Percentiles rank a stretch among this genome's conserved stretches.
Conservation (phyloP, 30 jellyfish, hydroid and myxozoan genomes). For the Chironex yamaguchii region DNA sequence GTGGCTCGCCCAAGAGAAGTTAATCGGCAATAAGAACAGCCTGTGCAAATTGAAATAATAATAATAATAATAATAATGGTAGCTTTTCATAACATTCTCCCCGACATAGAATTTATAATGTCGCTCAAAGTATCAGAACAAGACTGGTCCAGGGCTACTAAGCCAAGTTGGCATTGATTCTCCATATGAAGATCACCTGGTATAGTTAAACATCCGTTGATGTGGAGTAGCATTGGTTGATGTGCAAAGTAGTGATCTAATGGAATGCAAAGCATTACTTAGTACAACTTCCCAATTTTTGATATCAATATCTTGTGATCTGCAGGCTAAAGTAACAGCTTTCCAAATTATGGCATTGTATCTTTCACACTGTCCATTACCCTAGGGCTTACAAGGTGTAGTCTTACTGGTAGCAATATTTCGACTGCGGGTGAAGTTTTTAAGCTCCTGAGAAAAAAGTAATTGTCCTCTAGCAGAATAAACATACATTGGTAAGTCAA, state of each 20-base stretch:
- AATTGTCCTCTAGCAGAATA: slow-evolving; percentile 33
- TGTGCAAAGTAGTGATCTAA: slow-evolving; percentile 68
- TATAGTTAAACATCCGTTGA: slow-evolving; percentile 32
- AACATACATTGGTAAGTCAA: slow-evolving; percentile 13
- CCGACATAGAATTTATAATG: too few species aligned
- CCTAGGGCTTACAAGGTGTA: slow-evolving; percentile 13
- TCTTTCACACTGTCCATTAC: slow-evolving; percentile 19
- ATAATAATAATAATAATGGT: too few species aligned
- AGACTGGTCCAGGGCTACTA: slow-evolving; percentile 65
- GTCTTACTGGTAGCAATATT: slow-evolving; percentile 31
- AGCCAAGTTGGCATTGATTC: slow-evolving; percentile 61
- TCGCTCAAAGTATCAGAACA: slow-evolving; percentile 20
- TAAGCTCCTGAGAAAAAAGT: not conserved
- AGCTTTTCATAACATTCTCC: too few species aligned
- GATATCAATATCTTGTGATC: slow-evolving; percentile 2
- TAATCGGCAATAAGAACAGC: too few species aligned
- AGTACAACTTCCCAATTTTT: slow-evolving; percentile 46
- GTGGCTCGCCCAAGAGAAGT: too few species aligned
- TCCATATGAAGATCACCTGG: slow-evolving; percentile 32
- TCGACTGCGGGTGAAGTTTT: not conserved
- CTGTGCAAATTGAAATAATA: too few species aligned
- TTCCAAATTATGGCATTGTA: slow-evolving; percentile 67
- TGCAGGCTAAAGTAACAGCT: slow-evolving; percentile 19
- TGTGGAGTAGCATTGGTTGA: slow-evolving; percentile 75
- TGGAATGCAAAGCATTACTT: slow-evolving; percentile 67